phyloP scores from a whole-genome alignment of 2,888 invertebrate genomes.

The Hyppa rectilinea region DNA sequence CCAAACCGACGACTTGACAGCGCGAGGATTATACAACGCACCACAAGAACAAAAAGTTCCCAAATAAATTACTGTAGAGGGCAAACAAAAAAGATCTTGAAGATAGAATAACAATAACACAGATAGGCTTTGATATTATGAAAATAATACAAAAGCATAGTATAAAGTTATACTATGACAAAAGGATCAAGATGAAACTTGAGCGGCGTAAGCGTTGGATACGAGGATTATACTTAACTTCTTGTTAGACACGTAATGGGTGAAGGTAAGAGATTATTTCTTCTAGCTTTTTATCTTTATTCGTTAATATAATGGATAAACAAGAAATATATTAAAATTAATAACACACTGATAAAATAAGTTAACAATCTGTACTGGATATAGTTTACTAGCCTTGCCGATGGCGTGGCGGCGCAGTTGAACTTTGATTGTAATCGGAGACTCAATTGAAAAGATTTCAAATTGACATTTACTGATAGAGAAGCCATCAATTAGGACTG shows the following conservation, averaged over 20 bases:
- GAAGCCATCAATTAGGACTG: constrained; percentile 54
- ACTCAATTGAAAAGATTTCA: constrained; percentile 53
- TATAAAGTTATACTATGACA: too few species aligned
- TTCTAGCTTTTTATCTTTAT: constrained; percentile 9
- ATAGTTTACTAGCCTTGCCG: constrained; percentile 26
- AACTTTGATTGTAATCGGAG: constrained; percentile 54
- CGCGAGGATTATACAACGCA: constrained; percentile 74
- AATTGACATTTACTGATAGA: constrained; percentile 60
- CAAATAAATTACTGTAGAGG: constrained; percentile 67
- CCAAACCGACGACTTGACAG: constrained; percentile 75
- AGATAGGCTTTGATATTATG: constrained; percentile 74
- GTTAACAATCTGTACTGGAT: constrained; percentile 37
- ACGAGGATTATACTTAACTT: constrained; percentile 34
- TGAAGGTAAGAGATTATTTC: constrained; percentile 40
- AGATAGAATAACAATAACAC: constrained; percentile 86
- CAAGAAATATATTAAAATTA: constrained; percentile 13
- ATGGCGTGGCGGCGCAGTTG: constrained; percentile 31
- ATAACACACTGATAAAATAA: constrained; percentile 33
- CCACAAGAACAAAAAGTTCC: constrained; percentile 68
- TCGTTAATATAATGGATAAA: constrained; percentile 5
- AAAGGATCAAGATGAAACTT: constrained; percentile 75
- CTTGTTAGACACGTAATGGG: constrained; percentile 35
- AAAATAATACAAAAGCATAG: constrained; percentile 82
- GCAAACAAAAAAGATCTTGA: constrained; percentile 76
- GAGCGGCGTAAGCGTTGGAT: constrained; percentile 72